These are phyloP conservation scores for Carassius carassius DNA, from an alignment of 2,113 vertebrate species.

Conservation along the genomic window DNA sequence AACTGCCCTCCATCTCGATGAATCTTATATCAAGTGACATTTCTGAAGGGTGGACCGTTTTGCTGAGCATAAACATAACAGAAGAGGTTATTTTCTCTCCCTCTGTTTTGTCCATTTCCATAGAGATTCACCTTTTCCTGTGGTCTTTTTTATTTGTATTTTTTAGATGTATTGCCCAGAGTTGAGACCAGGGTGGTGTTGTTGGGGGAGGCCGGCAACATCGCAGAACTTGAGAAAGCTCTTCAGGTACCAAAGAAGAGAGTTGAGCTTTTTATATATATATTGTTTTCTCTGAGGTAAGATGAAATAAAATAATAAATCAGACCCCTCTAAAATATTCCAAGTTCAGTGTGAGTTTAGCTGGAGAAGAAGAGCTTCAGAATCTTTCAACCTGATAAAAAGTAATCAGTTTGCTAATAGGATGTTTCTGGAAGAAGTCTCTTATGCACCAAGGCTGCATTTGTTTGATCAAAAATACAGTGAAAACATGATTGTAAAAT, in stretches of 20 bases:
- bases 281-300: background rate
- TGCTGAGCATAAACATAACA: conserved; percentile 7
- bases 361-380: background rate
- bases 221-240: conserved; percentile 81
- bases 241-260: conserved; percentile 81
- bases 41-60: background rate
- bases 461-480: background rate
- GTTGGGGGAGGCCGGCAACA: conserved; percentile 83
- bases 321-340: background rate
- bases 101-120: conserved; percentile 26
- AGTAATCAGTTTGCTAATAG: background rate
- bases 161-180: conserved; percentile 84
- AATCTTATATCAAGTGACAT: background rate
- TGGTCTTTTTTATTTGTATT: conserved; percentile 53
- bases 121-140: conserved; percentile 15
- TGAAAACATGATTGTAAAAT: too few relatives aligned
- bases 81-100: background rate
- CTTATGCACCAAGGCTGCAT: background rate
- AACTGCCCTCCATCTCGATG: background rate
- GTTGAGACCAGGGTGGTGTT: conserved; percentile 90
- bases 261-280: background rate
- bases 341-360: background rate
- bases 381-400: background rate
- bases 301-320: background rate
- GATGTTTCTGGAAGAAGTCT: background rate